These are phyloP conservation scores for Beris morrisii DNA, from an alignment of 2,888 invertebrate species.

Conservation along the genomic window DNA sequence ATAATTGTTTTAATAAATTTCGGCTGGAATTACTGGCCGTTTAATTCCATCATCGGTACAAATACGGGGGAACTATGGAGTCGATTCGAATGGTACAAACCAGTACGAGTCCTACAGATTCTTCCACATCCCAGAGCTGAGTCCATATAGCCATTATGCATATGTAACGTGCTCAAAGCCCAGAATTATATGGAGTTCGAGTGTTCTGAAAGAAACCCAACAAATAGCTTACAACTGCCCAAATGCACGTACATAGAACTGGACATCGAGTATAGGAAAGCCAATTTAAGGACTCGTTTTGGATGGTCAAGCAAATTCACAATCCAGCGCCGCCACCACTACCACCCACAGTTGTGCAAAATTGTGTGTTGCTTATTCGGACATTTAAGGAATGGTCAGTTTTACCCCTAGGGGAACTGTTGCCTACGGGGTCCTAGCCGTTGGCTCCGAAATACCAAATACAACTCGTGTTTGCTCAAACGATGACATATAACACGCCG, in stretches of 20 bases:
- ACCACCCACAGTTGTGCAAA: neutral
- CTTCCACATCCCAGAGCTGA: constrained; percentile 3
- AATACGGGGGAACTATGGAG: neutral
- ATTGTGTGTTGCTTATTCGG: neutral
- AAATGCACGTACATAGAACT: constrained; percentile 16
- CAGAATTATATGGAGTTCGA: constrained; percentile 16
- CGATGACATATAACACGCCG: constrained; percentile 9
- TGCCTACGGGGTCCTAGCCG: neutral
- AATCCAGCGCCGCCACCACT: neutral
- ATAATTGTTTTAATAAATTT: constrained; percentile 34
- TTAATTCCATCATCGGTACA: constrained; percentile 30
- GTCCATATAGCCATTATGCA: constrained; percentile 16
- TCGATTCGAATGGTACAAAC: neutral
- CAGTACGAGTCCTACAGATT: constrained; percentile 4
- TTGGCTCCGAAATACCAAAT: neutral
- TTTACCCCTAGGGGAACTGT: constrained; percentile 1
- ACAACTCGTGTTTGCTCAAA: constrained; percentile 12
- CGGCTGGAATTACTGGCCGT: constrained; percentile 29
- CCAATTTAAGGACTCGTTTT: constrained; percentile 31
- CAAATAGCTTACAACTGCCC: constrained; percentile 23
- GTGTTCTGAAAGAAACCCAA: constrained; percentile 16
- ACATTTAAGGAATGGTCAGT: neutral
- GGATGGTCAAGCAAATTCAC: constrained; percentile 28
- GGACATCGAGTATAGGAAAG: constrained; percentile 21
- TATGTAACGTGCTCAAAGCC: constrained; percentile 21